Base-by-base conservation (phyloP, 2,888 invertebrate species). In the Elysia crispata region DNA sequence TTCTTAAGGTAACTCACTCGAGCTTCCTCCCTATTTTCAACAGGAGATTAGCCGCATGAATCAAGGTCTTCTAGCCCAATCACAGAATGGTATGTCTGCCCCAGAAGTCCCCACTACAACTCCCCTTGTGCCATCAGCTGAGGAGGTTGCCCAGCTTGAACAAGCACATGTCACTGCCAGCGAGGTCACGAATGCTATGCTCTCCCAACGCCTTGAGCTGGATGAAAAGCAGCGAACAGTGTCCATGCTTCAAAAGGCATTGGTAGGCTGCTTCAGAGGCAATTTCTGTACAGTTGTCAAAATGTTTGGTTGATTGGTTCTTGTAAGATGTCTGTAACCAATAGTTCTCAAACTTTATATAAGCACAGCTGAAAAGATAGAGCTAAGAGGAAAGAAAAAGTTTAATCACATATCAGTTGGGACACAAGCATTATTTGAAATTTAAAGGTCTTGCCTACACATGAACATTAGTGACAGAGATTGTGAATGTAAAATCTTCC, bases 211-310 rank as follows among this genome's bases (percentile, higher is more conserved):
- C 57, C 85, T 91, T 25, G 90, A 92, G 79, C 85, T 92, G 28
- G 92, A 92, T 54, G 92, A 92, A 82, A 92, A 91, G 83, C 85
- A 87, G 28, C 86, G 91, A 33, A 90, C 89, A 67, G 89, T 92
- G 0, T 79, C 85, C 66, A 91, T 91, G 89, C 85, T 92, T 25
- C 91, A 92, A 87, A 92, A 91, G 84, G 92, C 92, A 23, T 82
- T 92, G 85, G 91, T 91, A 83, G 73, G 86, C 69, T 15, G 41
- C 41, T 41, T 41, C 41, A n/a, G n/a, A n/a, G n/a, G n/a, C n/a
- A 41, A 41, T 41, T 41, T 41, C 41, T 6, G n/a, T n/a, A n/a
- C n/a, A n/a, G n/a, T n/a, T n/a, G n/a, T n/a, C n/a, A n/a, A n/a
- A n/a, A n/a, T n/a, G n/a, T n/a, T n/a, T n/a, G n/a, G n/a, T n/a